Evolutionary conservation across 2,113 vertebrate genomes (phyloP).

Genomic region (Podilymbus podiceps): DNA sequence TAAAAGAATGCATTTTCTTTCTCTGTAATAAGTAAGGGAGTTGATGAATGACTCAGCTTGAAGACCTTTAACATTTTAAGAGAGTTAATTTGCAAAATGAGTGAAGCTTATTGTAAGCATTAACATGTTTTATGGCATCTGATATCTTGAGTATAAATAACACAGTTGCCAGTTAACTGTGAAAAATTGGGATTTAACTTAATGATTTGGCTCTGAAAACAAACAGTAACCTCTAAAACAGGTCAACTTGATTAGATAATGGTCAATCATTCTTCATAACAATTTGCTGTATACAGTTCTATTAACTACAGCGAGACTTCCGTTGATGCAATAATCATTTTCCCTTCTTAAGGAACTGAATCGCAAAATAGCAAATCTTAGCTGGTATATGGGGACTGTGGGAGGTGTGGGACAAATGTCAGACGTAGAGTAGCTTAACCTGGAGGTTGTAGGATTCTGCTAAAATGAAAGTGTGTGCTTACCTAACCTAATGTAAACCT

Average conservation of each 20-base stretch:
- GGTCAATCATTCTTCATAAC: neutral
- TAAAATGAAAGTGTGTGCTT: neutral
- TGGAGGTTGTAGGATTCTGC: neutral
- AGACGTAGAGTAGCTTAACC: neutral
- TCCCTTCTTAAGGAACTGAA: neutral
- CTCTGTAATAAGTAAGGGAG: constrained; percentile 63
- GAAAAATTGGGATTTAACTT: neutral
- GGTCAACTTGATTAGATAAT: neutral
- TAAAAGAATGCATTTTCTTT: constrained; percentile 65
- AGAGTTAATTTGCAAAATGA: constrained; percentile 66
- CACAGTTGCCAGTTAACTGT: neutral
- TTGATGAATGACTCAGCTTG: constrained; percentile 61
- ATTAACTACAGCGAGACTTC: neutral
- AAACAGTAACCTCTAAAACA: neutral
- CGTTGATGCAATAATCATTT: neutral
- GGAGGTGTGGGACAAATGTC: neutral
- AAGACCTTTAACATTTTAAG: constrained; percentile 66
- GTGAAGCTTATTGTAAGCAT: constrained; percentile 39
- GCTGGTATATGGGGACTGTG: neutral
- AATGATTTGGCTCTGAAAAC: neutral
- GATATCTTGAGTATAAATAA: constrained; percentile 37
- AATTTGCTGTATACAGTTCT: neutral
- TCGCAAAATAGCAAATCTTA: neutral
- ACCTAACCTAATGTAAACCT: neutral
- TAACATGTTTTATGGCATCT: neutral